Base-by-base conservation (phyloP, 1,140 invertebrate genomes). In the Cydia pomonella region DNA sequence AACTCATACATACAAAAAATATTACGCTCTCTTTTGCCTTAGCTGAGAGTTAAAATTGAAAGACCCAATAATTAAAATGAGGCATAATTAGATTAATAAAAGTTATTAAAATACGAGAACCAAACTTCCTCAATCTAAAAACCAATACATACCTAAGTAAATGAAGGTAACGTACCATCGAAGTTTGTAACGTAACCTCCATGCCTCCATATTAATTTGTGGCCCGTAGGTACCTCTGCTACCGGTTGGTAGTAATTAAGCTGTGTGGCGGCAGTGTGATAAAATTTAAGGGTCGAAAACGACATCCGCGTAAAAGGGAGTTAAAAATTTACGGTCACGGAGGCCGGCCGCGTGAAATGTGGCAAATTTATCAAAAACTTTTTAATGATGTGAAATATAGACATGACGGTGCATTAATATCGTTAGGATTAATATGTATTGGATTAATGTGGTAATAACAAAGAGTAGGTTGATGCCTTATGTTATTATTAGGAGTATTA, bases 271-370 rank as follows among this genome's bases (percentile, higher is more conserved):
- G 64, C 64, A 69, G 64, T 69, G 27, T 69, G 64, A 69, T 69
- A 69, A 69, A 69, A 69, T 69, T 69, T 69, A 18, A 69, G 64
- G 64, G 64, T 38, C 29, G 29, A 69, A 66, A 69, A 69, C 64
- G 64, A 41, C 64, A 69, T 69, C 64, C 64, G 64, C 64, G 64
- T 66, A 69, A 69, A 69, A 69, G 64, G n/a, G 64, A 69, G 64
- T 69, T 41, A 69, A 69, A 69, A 69, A 69, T 69, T 69, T 69
- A 69, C 33, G 64, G 29, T 16, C 64, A 38, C 63, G 27, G 29
- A 69, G n/a, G 64, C n/a, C n/a, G 13, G 64, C 29, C 64, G 29
- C 64, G 27, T 33, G 29, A 69, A 69, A 69, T 18, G 29, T 69
- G 29, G 29, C 29, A 7, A 69, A 41, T 21, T 69, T 69, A 33